Evolutionary conservation across 2,797 vertebrate genomes (phyloP), one percentile per base, ranked within the genome.

Genomic region (Anguilla megastoma): DNA sequence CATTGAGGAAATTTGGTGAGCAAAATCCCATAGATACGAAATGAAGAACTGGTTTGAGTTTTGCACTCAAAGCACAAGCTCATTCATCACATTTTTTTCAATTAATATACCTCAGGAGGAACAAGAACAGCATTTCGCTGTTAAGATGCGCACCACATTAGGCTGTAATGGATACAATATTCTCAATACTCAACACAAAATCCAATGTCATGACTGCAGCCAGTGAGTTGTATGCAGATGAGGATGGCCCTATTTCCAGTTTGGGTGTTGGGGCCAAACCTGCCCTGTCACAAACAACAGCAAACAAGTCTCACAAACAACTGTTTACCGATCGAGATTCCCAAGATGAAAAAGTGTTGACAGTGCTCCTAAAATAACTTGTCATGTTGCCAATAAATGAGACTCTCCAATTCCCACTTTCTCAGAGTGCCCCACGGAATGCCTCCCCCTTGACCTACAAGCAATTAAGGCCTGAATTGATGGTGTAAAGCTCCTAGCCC

Each of bases 401-500:
- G 91, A 90, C 94, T 92, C 90, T 82, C 92, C 63, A 85, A 90
- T 91, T 93, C 89, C 58, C 2, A 52, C 36, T 86, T 24, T 58
- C 90, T 63, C 60, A 63, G 60, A 63, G 60, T 87, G 91, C 36
- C 66, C 91, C 94, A 94, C 93, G 95, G 93, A 94, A 91, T 92
- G 92, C 66, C 66, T 7, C 6, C 66, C 24, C 66, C 8, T 2
- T 27, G 27, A 71, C n/a, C 24, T 10, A 30, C 91, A 92, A 94
- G 94, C 94, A 96, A 96, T 96, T 95, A 96, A 95, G 93, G 90
- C 90, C 91, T 95, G 94, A 96, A 95, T 93, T 91, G 95, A 92
- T 93, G 90, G 94, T 95, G 96, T 96, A 94, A 95, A 92, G 95
- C 93, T 90, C 76, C 89, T 91, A 96, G 96, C 95, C 95, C 95